Percentiles rank a stretch among this genome's conserved stretches.
Evolutionary conservation across 2,797 vertebrate genomes (phyloP).

Genomic region (Bryconaethiops microstoma): DNA sequence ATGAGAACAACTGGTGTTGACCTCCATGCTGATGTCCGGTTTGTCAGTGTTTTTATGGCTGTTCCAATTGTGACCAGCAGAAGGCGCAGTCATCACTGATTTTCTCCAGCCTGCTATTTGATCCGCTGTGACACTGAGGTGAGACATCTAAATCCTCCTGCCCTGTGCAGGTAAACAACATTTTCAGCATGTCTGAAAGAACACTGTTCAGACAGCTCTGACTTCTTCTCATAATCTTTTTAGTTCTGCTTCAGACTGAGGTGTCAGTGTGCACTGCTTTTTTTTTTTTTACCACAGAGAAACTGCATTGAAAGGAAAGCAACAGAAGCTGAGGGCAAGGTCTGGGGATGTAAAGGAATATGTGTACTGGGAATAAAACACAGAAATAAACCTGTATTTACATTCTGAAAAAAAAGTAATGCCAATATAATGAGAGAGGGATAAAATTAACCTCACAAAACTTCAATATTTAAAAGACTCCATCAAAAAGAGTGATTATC

Average conservation of each 20-base stretch:
- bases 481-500: too few species aligned
- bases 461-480: too few species aligned
- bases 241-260: neutral
- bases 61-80: conserved; percentile 30
- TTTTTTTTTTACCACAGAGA: neutral
- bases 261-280: neutral
- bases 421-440: neutral
- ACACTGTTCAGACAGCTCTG: neutral
- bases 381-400: too few species aligned
- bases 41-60: neutral
- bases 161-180: neutral
- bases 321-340: neutral
- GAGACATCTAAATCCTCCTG: neutral
- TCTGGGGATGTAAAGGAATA: too few species aligned
- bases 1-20: neutral
- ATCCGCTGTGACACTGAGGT: neutral
- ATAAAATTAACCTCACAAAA: too few species aligned
- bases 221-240: neutral
- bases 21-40: neutral
- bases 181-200: neutral
- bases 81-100: conserved; percentile 42
- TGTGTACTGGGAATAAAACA: too few species aligned
- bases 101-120: neutral
- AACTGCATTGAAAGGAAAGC: too few species aligned
- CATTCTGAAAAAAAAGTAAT: neutral